phyloP scores from a whole-genome alignment of 2,797 vertebrate species.

The Heteromormyrus szaboi region DNA sequence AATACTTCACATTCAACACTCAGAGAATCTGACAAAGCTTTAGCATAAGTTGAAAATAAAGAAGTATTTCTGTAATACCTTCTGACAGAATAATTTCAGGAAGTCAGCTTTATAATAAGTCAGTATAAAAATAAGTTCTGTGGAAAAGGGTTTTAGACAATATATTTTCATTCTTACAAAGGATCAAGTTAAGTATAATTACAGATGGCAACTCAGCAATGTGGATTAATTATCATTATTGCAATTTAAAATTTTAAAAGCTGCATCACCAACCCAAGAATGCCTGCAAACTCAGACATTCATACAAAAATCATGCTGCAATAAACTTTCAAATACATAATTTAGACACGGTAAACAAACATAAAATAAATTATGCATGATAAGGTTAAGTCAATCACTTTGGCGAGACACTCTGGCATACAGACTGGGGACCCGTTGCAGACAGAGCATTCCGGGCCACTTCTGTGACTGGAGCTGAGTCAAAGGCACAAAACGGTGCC shows the following conservation, averaged over 20 bases:
- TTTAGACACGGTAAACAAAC: conserved; percentile 16
- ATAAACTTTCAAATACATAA: conserved; percentile 14
- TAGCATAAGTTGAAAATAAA: conserved; percentile 16
- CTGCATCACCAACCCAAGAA: background rate
- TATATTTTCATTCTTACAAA: conserved; percentile 3
- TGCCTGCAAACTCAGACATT: conserved; percentile 3
- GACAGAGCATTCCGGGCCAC: conserved; percentile 42
- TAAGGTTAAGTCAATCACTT: background rate
- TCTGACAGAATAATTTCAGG: conserved; percentile 8
- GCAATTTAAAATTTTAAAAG: background rate
- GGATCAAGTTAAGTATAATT: background rate
- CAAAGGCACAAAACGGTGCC: conserved; percentile 49
- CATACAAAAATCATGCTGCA: conserved; percentile 6
- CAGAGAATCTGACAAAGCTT: conserved; percentile 17
- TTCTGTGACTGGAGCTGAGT: conserved; percentile 56
- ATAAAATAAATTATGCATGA: background rate
- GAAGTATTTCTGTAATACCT: background rate
- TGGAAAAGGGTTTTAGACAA: background rate
- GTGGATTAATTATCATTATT: conserved; percentile 7
- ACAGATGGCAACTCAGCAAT: conserved; percentile 3
- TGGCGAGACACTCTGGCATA: conserved; percentile 54
- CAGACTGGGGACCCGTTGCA: conserved; percentile 55
- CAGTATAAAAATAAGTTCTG: conserved; percentile 8
- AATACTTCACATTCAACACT: conserved; percentile 13
- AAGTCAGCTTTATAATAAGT: conserved; percentile 3